These are phyloP conservation scores for Diadegma fenestrale DNA, from an alignment of 2,888 invertebrate genomes.

Conservation along the genomic window DNA sequence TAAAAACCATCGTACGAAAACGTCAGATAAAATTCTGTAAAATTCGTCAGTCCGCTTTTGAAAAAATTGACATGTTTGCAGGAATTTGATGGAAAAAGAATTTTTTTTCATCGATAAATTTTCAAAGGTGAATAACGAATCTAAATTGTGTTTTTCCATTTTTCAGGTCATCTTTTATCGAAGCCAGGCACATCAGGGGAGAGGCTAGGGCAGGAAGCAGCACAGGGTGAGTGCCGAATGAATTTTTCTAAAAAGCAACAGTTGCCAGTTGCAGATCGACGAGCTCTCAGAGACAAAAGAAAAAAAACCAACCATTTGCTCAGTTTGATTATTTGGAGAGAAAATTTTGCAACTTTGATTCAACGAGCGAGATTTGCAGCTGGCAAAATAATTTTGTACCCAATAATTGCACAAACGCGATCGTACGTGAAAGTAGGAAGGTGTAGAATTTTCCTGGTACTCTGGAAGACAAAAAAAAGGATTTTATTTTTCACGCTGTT, in stretches of 20 bases:
- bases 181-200: constrained; percentile 84
- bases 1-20: too few relatives aligned
- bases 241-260: constrained; percentile 48
- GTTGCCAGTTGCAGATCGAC: constrained; percentile 70
- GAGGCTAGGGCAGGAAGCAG: constrained; percentile 83
- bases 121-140: neutral
- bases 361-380: constrained; percentile 15
- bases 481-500: neutral
- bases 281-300: neutral
- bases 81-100: too few relatives aligned
- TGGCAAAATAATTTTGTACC: constrained; percentile 62
- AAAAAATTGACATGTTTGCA: too few relatives aligned
- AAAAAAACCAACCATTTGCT: neutral
- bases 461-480: neutral
- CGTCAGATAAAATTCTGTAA: too few relatives aligned
- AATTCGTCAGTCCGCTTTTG: too few relatives aligned
- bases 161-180: constrained; percentile 83
- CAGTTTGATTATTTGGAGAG: neutral
- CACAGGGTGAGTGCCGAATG: constrained; percentile 83
- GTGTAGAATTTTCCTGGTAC: constrained; percentile 34
- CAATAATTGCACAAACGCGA: constrained; percentile 65
- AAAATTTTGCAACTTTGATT: neutral
- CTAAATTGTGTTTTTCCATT: constrained; percentile 3
- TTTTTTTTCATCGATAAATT: too few relatives aligned
- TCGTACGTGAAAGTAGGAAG: constrained; percentile 43